These are phyloP conservation scores for Sussaba pulchella DNA, from an alignment of 2,888 invertebrate genomes.

Conservation along the genomic window DNA sequence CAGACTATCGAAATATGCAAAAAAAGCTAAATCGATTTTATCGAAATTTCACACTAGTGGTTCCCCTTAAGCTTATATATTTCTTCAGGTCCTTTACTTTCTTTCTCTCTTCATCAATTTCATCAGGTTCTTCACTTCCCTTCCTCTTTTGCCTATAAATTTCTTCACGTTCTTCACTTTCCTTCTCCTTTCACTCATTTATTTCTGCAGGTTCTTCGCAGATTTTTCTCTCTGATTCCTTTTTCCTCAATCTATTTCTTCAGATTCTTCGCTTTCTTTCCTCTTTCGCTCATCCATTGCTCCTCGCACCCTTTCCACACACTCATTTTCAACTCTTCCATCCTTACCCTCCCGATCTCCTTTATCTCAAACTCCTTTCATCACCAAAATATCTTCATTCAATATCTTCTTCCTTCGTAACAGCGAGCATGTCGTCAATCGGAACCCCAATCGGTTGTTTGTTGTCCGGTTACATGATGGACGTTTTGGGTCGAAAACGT, in stretches of 20 bases:
- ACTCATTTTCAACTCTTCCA: too few relatives aligned
- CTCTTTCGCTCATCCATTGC: too few relatives aligned
- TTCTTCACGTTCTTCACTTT: neutral
- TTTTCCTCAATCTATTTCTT: too few relatives aligned
- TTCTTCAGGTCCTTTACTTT: neutral
- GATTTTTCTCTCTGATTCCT: too few relatives aligned
- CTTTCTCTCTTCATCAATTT: neutral
- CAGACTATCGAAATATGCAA: too few relatives aligned
- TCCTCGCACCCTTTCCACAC: too few relatives aligned
- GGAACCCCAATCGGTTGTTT: slow-evolving; percentile 90
- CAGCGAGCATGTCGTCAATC: slow-evolving; percentile 89
- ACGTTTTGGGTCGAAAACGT: slow-evolving; percentile 88
- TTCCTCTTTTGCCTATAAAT: neutral
- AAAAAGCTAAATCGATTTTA: too few relatives aligned
- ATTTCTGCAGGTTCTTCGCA: neutral
- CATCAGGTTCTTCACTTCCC: neutral
- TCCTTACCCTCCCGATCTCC: neutral
- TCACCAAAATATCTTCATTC: too few relatives aligned
- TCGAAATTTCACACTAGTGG: too few relatives aligned
- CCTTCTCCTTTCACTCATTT: neutral
- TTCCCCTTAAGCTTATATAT: neutral
- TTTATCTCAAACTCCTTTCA: too few relatives aligned
- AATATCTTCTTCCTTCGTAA: slow-evolving; percentile 56
- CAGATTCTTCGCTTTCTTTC: neutral
- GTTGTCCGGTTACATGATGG: slow-evolving; percentile 90